Conservation (phyloP, 2,113 vertebrate species). For the Semnornis frantzii region DNA sequence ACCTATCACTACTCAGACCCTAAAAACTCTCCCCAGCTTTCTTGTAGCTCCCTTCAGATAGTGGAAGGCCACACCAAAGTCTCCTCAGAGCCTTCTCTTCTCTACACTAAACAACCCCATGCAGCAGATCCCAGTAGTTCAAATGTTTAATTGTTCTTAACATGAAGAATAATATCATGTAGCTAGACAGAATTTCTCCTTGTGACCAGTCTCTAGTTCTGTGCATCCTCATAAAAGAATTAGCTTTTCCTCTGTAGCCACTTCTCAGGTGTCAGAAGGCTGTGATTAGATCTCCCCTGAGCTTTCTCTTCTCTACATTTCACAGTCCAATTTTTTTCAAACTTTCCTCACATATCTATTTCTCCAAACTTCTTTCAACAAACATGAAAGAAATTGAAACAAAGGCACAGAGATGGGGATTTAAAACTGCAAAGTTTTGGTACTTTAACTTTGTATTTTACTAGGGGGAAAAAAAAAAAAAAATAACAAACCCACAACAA, state of each 20-base stretch:
- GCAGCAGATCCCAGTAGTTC: not conserved
- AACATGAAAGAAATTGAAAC: not conserved
- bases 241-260: not conserved
- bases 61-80: too few species aligned
- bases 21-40: too few species aligned
- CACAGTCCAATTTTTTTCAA: not conserved
- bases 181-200: not conserved
- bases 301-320: not conserved
- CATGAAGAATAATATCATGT: not conserved
- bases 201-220: not conserved
- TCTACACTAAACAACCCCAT: not conserved
- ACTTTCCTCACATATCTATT: not conserved
- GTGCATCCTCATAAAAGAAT: not conserved
- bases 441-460: not conserved
- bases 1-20: too few species aligned
- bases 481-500: too few species aligned
- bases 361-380: not conserved
- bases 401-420: not conserved
- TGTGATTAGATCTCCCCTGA: not conserved
- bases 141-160: not conserved
- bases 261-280: not conserved
- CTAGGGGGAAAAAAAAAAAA: not conserved
- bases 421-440: not conserved
- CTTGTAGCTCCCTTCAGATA: too few species aligned
- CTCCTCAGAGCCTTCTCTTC: too few species aligned